Evolutionary conservation across 64 coral and sea anemone genomes (phyloP).

Genomic region (Montipora foliosa): DNA sequence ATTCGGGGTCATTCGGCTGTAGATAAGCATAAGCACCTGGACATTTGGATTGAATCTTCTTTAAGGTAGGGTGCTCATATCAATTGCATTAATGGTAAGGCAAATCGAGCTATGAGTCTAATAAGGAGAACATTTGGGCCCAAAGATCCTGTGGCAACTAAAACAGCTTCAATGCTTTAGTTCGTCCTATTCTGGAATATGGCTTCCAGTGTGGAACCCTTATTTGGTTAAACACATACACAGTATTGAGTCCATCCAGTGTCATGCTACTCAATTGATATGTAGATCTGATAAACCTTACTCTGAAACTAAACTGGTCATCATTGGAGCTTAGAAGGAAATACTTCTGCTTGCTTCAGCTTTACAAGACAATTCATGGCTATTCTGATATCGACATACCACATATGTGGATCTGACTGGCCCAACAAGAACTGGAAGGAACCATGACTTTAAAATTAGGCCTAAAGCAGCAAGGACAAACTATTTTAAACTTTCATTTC

Average conservation of each 20-base stretch:
- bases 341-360: too few species aligned
- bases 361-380: too few species aligned
- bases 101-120: neutral
- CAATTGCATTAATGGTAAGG: neutral
- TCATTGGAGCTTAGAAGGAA: too few species aligned
- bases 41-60: constrained; percentile 15
- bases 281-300: neutral
- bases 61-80: constrained; percentile 4
- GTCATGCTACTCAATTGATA: neutral
- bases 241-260: neutral
- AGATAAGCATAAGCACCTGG: neutral
- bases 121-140: too few species aligned
- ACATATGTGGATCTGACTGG: neutral
- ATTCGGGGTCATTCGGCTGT: too few species aligned
- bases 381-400: neutral
- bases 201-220: too few species aligned
- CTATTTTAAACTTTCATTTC: too few species aligned
- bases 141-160: too few species aligned
- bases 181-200: too few species aligned
- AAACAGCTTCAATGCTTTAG: too few species aligned
- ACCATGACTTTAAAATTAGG: neutral
- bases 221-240: too few species aligned
- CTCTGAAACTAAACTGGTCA: constrained; percentile 1
- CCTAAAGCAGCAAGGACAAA: too few species aligned
- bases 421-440: neutral